phyloP scores from a whole-genome alignment of 1,140 invertebrate genomes.

The Plodia interpunctella region DNA sequence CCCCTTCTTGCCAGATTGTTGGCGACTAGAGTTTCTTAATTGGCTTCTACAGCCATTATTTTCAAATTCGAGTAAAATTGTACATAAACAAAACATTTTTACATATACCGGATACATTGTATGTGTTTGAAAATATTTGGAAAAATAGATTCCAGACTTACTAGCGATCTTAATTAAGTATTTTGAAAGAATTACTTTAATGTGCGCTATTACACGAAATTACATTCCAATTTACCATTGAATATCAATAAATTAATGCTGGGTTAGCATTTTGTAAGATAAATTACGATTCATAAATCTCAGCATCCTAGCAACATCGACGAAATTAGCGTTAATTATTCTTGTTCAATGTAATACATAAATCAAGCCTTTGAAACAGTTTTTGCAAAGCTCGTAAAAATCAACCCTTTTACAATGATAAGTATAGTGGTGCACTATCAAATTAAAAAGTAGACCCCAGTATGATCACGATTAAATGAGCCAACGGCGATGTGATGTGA shows the following conservation, averaged over 20 bases:
- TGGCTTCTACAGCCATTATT: neutral
- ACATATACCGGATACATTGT: no score
- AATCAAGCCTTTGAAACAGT: neutral
- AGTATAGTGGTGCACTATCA: conserved; percentile 48
- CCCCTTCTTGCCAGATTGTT: conserved; percentile 70
- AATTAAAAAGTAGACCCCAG: conserved; percentile 67
- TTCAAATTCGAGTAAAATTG: neutral
- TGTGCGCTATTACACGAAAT: no score
- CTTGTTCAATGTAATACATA: neutral
- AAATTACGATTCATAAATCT: neutral
- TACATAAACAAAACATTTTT: no score
- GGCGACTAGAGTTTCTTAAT: conserved; percentile 24
- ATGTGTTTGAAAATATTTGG: no score
- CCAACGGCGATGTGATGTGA: conserved; percentile 52
- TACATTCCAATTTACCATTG: no score
- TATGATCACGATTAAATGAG: conserved; percentile 60
- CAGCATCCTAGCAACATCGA: neutral
- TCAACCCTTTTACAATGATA: conserved; percentile 51
- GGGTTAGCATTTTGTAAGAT: neutral
- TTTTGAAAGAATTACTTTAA: no score
- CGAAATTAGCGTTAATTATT: neutral
- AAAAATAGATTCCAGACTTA: no score
- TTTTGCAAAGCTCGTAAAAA: conserved; percentile 35
- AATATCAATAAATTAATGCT: neutral
- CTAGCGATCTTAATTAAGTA: no score